These are phyloP conservation scores for Ctenicera cuprea DNA, from an alignment of 2,888 invertebrate genomes.

Conservation along the genomic window DNA sequence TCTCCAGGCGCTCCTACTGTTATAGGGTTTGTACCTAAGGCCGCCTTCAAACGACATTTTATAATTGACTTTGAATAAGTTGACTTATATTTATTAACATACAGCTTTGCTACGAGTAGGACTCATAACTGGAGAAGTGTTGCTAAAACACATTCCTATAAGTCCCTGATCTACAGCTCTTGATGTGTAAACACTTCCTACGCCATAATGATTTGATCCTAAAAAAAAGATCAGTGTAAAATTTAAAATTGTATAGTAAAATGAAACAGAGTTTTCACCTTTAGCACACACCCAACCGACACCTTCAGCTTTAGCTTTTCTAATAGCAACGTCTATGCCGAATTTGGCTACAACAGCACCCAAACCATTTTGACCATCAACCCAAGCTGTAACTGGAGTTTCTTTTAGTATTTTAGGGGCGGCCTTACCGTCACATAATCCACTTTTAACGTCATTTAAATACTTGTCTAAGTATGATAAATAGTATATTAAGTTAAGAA, in stretches of 20 bases:
- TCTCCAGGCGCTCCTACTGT: conserved; percentile 85
- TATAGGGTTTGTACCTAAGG: conserved; percentile 93
- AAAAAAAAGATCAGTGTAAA: conserved; percentile 25
- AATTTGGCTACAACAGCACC: conserved; percentile 81
- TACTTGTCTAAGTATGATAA: conserved; percentile 78
- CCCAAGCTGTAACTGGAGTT: conserved; percentile 74
- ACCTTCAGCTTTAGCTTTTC: conserved; percentile 81
- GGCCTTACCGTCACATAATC: conserved; percentile 73
- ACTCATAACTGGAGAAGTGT: conserved; percentile 92
- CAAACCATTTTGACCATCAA: conserved; percentile 82
- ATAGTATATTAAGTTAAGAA: too few species aligned
- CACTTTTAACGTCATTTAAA: conserved; percentile 76
- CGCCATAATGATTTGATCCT: conserved; percentile 94
- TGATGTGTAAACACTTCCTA: conserved; percentile 89
- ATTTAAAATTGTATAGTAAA: not conserved
- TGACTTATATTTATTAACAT: conserved; percentile 52
- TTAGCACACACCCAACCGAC: conserved; percentile 81
- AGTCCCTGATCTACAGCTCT: conserved; percentile 83
- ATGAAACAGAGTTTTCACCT: conserved; percentile 65
- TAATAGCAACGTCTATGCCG: conserved; percentile 80
- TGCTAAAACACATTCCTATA: conserved; percentile 92
- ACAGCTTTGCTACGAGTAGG: conserved; percentile 88
- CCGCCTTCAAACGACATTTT: conserved; percentile 74
- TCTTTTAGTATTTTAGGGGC: conserved; percentile 77
- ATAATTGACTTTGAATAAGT: not conserved